Percentiles rank a stretch among this genome's conserved stretches.
Conservation (phyloP, 2,888 invertebrate genomes). For the Agonopterix heracliana region DNA sequence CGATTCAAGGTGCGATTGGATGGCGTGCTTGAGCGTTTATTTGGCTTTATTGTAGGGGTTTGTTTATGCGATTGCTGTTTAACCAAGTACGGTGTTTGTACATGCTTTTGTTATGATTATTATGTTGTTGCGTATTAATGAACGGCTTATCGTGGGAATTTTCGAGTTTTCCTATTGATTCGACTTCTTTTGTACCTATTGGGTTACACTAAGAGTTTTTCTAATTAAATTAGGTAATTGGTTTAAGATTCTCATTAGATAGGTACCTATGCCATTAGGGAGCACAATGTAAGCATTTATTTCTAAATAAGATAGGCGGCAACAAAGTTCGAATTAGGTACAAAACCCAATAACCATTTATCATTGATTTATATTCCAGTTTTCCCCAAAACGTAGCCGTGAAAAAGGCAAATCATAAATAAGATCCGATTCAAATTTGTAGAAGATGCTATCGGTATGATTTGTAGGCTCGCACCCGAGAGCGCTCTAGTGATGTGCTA, state of each 20-base stretch:
- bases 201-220: slow-evolving; percentile 3
- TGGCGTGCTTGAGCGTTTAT: slow-evolving; percentile 75
- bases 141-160: slow-evolving; percentile 52
- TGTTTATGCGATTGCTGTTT: slow-evolving; percentile 77
- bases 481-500: slow-evolving; percentile 72
- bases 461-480: slow-evolving; percentile 73
- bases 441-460: slow-evolving; percentile 75
- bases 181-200: slow-evolving; percentile 19
- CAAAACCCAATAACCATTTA: slow-evolving; percentile 63
- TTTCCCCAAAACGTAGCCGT: slow-evolving; percentile 73
- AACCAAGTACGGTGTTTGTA: slow-evolving; percentile 72
- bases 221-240: neutral
- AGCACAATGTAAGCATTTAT: slow-evolving; percentile 1
- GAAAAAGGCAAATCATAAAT: slow-evolving; percentile 77
- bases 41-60: slow-evolving; percentile 76
- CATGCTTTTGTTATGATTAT: slow-evolving; percentile 74
- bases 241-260: slow-evolving; percentile 3
- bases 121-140: slow-evolving; percentile 65
- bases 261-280: neutral
- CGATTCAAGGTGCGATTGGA: slow-evolving; percentile 77
- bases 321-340: slow-evolving; percentile 56
- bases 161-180: slow-evolving; percentile 25
- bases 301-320: slow-evolving; percentile 23
- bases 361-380: slow-evolving; percentile 70
- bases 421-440: slow-evolving; percentile 78